A percentile compares a stretch with the other conserved stretches of the same genome.
These are phyloP conservation scores for Larimichthys crocea DNA, from an alignment of 2,113 vertebrate genomes.

Conservation along the genomic window DNA sequence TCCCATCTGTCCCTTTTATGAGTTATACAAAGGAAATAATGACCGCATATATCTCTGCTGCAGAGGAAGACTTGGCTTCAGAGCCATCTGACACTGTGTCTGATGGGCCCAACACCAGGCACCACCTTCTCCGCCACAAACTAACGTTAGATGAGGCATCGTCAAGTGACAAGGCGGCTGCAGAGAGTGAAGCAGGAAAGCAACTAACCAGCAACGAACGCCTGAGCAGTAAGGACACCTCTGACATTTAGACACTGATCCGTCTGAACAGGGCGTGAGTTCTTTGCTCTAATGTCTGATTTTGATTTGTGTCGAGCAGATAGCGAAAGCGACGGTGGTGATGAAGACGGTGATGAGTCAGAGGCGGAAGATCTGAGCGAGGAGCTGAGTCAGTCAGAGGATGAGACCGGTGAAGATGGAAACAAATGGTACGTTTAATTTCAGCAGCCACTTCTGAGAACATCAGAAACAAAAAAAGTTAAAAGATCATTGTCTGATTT, in stretches of 20 bases:
- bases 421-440: slow-evolving; percentile 49
- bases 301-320: slow-evolving; percentile 71
- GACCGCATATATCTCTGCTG: slow-evolving; percentile 7
- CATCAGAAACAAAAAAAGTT: not conserved
- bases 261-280: not conserved
- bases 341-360: slow-evolving; percentile 54
- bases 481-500: not conserved
- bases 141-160: slow-evolving; percentile 86
- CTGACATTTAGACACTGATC: not conserved
- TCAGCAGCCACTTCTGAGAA: not conserved
- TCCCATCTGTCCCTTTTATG: not conserved
- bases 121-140: slow-evolving; percentile 91
- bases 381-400: slow-evolving; percentile 84
- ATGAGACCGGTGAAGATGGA: slow-evolving; percentile 83
- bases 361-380: slow-evolving; percentile 87
- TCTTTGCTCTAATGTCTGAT: slow-evolving; percentile 12
- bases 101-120: slow-evolving; percentile 83
- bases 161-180: slow-evolving; percentile 78
- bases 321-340: slow-evolving; percentile 15
- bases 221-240: slow-evolving; percentile 45
- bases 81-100: slow-evolving; percentile 79
- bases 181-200: slow-evolving; percentile 77
- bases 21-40: not conserved
- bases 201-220: not conserved
- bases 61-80: slow-evolving; percentile 55